phyloP scores from a whole-genome alignment of 1,140 invertebrate genomes.

The Ips typographus region DNA sequence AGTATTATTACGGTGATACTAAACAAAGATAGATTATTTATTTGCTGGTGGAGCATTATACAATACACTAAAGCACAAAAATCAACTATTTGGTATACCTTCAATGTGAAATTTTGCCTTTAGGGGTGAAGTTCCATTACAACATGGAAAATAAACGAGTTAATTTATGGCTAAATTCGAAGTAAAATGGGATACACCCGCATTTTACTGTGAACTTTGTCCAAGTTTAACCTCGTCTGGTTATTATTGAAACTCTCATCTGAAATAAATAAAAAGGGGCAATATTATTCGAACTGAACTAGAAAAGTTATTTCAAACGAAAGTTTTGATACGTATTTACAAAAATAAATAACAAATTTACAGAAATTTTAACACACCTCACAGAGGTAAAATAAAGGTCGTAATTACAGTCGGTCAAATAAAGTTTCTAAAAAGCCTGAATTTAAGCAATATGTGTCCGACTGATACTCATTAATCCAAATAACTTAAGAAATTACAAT shows the following conservation, averaged over 20 bases:
- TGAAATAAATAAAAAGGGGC: too few species aligned
- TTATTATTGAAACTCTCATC: too few species aligned
- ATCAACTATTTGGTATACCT: neutral
- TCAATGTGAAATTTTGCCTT: neutral
- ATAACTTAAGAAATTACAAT: constrained; percentile 33
- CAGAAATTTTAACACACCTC: constrained; percentile 38
- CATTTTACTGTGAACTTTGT: too few species aligned
- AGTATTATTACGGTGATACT: too few species aligned
- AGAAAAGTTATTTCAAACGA: constrained; percentile 19
- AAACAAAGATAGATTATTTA: too few species aligned
- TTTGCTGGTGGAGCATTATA: too few species aligned
- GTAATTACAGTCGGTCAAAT: constrained; percentile 29
- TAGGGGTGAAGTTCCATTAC: constrained; percentile 18
- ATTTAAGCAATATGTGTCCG: neutral
- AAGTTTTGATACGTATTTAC: constrained; percentile 32
- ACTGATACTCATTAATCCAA: neutral
- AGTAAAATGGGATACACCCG: neutral
- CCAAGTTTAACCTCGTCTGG: too few species aligned
- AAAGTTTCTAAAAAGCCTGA: neutral
- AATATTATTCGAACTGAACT: neutral
- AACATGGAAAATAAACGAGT: constrained; percentile 29
- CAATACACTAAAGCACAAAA: neutral
- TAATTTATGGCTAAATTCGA: too few species aligned
- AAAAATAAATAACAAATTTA: constrained; percentile 43
- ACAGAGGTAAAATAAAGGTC: constrained; percentile 39